A percentile compares a stretch with the other conserved stretches of the same genome.
These are phyloP conservation scores for Pseudomyrmex flavicornis DNA, from an alignment of 1,140 invertebrate species.

Conservation along the genomic window DNA sequence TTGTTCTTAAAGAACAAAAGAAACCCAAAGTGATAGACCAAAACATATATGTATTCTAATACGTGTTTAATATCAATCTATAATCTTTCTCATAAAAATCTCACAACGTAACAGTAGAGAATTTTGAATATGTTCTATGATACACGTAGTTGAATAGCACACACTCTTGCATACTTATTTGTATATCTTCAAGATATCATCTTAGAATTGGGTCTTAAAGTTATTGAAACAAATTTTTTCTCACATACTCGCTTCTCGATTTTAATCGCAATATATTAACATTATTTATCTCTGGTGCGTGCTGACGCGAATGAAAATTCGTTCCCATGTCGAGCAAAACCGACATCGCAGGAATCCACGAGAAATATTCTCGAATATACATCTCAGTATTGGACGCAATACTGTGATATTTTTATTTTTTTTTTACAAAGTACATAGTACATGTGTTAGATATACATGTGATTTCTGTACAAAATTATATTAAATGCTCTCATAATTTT, in stretches of 20 bases:
- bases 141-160: conserved; percentile 35
- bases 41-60: conserved; percentile 19
- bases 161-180: neutral
- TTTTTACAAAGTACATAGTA: conserved; percentile 21
- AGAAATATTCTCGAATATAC: conserved; percentile 50
- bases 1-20: conserved; percentile 12
- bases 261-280: conserved; percentile 15
- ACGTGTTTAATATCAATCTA: conserved; percentile 18
- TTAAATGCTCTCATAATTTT: neutral
- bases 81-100: conserved; percentile 49
- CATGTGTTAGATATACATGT: conserved; percentile 18
- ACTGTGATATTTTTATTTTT: conserved; percentile 30
- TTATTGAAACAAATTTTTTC: conserved; percentile 51
- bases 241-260: neutral
- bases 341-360: conserved; percentile 35
- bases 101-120: conserved; percentile 36
- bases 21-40: conserved; percentile 7
- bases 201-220: conserved; percentile 42
- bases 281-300: neutral
- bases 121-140: conserved; percentile 40
- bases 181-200: conserved; percentile 21
- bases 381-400: conserved; percentile 34
- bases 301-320: conserved; percentile 27
- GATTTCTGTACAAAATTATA: conserved; percentile 48
- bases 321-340: conserved; percentile 23